Base-by-base conservation (phyloP, 2,113 vertebrate genomes). In the Athene noctua region DNA sequence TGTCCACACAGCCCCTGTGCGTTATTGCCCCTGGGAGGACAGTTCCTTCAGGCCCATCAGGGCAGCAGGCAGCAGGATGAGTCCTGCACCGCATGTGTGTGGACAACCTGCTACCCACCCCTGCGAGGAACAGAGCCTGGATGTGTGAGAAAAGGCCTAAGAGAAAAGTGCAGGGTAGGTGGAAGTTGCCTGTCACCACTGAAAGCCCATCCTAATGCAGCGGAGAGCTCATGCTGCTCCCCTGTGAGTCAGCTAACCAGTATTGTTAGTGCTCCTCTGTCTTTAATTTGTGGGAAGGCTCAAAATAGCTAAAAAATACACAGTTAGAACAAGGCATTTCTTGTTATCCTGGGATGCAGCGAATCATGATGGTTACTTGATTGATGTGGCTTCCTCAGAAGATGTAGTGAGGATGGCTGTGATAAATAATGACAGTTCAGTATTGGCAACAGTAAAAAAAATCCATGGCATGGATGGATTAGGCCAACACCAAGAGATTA, bases 21-120 rank as follows among this genome's bases (percentile, higher is more conserved):
- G 0, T 63, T 63, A 1, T 12, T 73, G 32, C 19, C 8, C 47
- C 26, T 54, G 62, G 19, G 34, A 38, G 22, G 27, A 51, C 0
- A 2, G 11, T 62, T 83, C 22, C 36, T 62, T 61, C 11, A 59
- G n/a, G 15, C 15, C 3, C 18, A 3, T 10, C 2, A 2, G 25
- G 62, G 7, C 20, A 47, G 44, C 34, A 47, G 32, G 42, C 88
- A 57, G 34, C 3, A 9, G 51, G 13, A 21, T 51, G 38, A 75
- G 30, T 42, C 34, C 25, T 61, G 49, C 22, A 14, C 23, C 0
- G 0, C 0, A 2, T 86, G 38, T 51, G 21, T 2, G 1, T 59
- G 34, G 25, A 21, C 71, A 70, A 4, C 10, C 22, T 75, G 16
- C n/a, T 94, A 32, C 52, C 16, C 21, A 79, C 1, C 11, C 4